Base-by-base conservation (phyloP, 2,888 invertebrate species). In the Lomographa bimaculata region DNA sequence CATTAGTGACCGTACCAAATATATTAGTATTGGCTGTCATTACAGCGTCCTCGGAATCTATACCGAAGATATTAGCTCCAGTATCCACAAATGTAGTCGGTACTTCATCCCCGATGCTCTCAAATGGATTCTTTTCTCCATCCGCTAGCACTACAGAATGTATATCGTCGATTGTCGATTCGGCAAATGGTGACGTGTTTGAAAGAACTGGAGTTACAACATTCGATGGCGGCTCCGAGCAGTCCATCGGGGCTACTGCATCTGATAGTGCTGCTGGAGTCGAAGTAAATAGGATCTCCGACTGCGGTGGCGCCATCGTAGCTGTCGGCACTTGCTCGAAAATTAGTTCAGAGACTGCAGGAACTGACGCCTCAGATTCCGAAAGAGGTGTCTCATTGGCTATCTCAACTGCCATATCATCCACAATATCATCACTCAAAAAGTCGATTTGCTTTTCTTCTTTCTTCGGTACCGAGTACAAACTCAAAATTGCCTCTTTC, bases 401-500 rank as follows among this genome's bases (percentile, higher is more conserved):
- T 0, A 42, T 12, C 7, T 69, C 65, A 1, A 55, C 45, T 2
- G 76, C 43, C 33, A 77, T 60, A 19, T 74, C 69, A 26, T 90
- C 90, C 17, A 71, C 46, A 44, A 91, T 77, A 51, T 92, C 92
- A 45, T 91, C 92, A 44, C 91, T 91, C 16, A 92, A 69, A 44
- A 92, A 87, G 66, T 92, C 92, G 2, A 87, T 81, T 50, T 90
- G 91, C 39, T 72, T 83, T 44, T 74, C 71, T 39, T 82, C 81
- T 50, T 76, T 72, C 52, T 78, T 81, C 1, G 90, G 89, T 1
- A 76, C 74, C 0, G 90, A 77, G 50, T 92, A 92, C 24, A 92
- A 70, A 63, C 92, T 92, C 18, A 92, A 61, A 33, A 92, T 92
- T 26, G 87, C 92, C 64, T 92, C 91, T 45, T 91, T 92, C 3